Conservation (phyloP, 1,140 invertebrate species). For the Metopolophium dirhodum region DNA sequence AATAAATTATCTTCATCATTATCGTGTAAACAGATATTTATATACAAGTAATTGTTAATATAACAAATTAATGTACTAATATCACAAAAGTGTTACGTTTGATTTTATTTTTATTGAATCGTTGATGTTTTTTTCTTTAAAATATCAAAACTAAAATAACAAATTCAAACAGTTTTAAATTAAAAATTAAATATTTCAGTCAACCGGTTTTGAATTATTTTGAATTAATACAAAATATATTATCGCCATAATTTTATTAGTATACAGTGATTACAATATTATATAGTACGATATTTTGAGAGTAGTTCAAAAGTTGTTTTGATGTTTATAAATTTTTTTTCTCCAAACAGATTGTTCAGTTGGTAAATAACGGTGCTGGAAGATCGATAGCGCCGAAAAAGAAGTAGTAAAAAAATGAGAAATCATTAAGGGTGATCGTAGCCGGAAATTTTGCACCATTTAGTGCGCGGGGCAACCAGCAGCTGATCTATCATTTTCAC, state of each 20-base stretch:
- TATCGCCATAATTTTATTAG: background rate
- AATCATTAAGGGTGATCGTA: conserved; percentile 47
- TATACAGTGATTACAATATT: background rate
- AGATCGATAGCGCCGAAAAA: conserved; percentile 29
- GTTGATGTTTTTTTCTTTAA: background rate
- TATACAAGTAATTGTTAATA: background rate
- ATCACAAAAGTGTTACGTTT: background rate
- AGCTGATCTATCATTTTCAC: conserved; percentile 49
- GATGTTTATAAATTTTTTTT: background rate
- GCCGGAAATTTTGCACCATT: conserved; percentile 46
- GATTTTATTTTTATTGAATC: background rate
- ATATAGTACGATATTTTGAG: background rate
- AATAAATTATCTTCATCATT: background rate
- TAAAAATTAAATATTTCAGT: background rate
- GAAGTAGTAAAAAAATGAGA: conserved; percentile 37
- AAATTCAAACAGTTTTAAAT: background rate
- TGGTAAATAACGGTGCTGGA: background rate
- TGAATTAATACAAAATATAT: background rate
- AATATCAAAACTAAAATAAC: background rate
- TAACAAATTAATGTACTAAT: no score
- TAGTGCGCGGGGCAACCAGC: background rate
- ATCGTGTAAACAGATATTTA: background rate
- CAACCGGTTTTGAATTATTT: background rate
- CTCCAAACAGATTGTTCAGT: background rate
- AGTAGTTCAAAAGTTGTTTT: background rate